Evolutionary conservation across 2,113 vertebrate genomes (phyloP).

Genomic region (Lates calcarifer): DNA sequence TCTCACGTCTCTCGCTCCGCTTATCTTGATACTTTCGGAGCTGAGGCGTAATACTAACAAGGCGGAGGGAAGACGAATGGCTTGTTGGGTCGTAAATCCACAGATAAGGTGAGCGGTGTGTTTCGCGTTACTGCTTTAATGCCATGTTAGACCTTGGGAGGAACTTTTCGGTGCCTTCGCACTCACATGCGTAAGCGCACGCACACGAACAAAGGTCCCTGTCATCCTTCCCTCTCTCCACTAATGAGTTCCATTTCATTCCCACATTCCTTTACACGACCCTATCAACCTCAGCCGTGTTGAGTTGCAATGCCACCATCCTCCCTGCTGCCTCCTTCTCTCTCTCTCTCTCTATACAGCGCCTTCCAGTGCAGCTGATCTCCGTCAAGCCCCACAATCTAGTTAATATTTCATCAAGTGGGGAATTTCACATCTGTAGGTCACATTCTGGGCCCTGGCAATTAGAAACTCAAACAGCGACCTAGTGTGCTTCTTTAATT

Average conservation of each 20-base stretch:
- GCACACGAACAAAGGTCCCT: conserved; percentile 56
- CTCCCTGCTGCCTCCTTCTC: conserved; percentile 3
- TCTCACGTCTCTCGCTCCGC: conserved; percentile 61
- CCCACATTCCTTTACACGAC: conserved; percentile 73
- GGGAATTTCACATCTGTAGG: conserved; percentile 77
- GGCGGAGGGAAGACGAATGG: conserved; percentile 60
- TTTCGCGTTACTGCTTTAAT: conserved; percentile 49
- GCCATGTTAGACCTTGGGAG: conserved; percentile 49
- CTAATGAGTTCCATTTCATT: conserved; percentile 80
- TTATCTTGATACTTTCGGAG: conserved; percentile 64
- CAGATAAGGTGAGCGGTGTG: conserved; percentile 54
- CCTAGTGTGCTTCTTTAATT: conserved; percentile 68
- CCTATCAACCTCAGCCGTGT: conserved; percentile 65
- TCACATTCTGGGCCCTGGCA: conserved; percentile 70
- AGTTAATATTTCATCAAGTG: conserved; percentile 79
- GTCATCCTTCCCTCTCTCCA: conserved; percentile 52
- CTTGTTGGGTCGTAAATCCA: conserved; percentile 64
- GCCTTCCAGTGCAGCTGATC: conserved; percentile 43
- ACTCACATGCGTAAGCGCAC: neutral
- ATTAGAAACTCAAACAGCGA: conserved; percentile 79
- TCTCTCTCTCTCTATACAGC: neutral
- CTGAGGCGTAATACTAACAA: conserved; percentile 69
- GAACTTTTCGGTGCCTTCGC: conserved; percentile 40
- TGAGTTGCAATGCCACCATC: conserved; percentile 40
- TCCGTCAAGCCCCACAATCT: conserved; percentile 48